phyloP scores from a whole-genome alignment of 2,797 vertebrate species.

The Malurus leucopterus region DNA sequence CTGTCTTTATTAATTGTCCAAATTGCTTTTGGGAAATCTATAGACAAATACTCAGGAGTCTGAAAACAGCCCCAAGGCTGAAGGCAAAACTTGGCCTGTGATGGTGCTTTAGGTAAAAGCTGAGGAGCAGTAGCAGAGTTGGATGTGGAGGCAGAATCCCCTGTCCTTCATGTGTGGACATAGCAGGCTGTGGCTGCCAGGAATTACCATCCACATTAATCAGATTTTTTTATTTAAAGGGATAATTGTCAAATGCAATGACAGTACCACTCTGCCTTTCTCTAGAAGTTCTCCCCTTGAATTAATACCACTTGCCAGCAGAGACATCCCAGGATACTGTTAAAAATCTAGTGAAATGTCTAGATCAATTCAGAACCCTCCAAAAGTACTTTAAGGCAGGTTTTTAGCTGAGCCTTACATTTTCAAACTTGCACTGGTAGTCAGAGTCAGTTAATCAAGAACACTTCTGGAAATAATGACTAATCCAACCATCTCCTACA shows the following conservation, averaged over 20 bases:
- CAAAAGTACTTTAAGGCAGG: neutral
- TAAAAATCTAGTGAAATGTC: neutral
- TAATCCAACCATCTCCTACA: neutral
- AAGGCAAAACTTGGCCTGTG: neutral
- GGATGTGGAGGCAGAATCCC: neutral
- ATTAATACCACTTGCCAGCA: neutral
- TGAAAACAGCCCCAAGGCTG: neutral
- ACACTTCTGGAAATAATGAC: neutral
- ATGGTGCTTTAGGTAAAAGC: neutral
- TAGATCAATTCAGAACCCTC: neutral
- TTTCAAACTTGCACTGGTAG: neutral
- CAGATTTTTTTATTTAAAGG: neutral
- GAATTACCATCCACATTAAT: neutral
- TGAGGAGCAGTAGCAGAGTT: neutral
- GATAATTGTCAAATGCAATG: neutral
- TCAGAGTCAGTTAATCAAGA: neutral
- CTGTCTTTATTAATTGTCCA: neutral
- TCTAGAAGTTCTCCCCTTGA: neutral
- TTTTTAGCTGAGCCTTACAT: neutral
- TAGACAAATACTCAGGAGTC: neutral
- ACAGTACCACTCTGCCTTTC: neutral
- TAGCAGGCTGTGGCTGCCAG: neutral
- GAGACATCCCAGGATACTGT: neutral
- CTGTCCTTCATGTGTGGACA: accelerated
- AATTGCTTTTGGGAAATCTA: neutral